These are phyloP conservation scores for Gobio gobio DNA, from an alignment of 2,113 vertebrate species.

Conservation along the genomic window DNA sequence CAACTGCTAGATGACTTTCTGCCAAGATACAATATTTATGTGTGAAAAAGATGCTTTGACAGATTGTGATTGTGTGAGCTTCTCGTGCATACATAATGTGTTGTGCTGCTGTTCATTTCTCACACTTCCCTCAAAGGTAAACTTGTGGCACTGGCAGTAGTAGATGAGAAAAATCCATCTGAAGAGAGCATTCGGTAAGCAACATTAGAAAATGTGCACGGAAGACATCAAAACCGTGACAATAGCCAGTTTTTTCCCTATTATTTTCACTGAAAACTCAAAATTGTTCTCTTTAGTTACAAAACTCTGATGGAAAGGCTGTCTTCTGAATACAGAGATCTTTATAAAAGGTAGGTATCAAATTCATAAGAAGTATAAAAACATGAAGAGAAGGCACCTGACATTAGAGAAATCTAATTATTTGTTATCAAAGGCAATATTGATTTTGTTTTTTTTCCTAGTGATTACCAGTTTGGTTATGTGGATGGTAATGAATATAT, in stretches of 20 bases:
- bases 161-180: slow-evolving; percentile 84
- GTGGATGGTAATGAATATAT: slow-evolving; percentile 90
- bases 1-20: background rate
- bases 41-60: slow-evolving; percentile 13
- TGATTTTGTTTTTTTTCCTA: slow-evolving; percentile 47
- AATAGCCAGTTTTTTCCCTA: background rate
- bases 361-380: background rate
- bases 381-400: background rate
- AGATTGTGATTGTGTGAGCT: slow-evolving; percentile 1
- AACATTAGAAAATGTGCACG: background rate
- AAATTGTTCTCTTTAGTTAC: slow-evolving; percentile 70
- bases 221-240: background rate
- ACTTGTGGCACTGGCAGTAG: slow-evolving; percentile 85
- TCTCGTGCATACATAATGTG: background rate
- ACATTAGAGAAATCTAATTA: background rate
- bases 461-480: slow-evolving; percentile 89
- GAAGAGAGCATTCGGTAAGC: slow-evolving; percentile 83
- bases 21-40: background rate
- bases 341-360: slow-evolving; percentile 82
- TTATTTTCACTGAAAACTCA: background rate
- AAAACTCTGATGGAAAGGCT: slow-evolving; percentile 86
- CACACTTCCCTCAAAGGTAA: slow-evolving; percentile 76
- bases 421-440: background rate
- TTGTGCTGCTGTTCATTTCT: slow-evolving; percentile 28
- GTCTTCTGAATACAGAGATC: slow-evolving; percentile 82